phyloP scores from a whole-genome alignment of 2,113 vertebrate species.

The Lagenorhynchus albirostris region DNA sequence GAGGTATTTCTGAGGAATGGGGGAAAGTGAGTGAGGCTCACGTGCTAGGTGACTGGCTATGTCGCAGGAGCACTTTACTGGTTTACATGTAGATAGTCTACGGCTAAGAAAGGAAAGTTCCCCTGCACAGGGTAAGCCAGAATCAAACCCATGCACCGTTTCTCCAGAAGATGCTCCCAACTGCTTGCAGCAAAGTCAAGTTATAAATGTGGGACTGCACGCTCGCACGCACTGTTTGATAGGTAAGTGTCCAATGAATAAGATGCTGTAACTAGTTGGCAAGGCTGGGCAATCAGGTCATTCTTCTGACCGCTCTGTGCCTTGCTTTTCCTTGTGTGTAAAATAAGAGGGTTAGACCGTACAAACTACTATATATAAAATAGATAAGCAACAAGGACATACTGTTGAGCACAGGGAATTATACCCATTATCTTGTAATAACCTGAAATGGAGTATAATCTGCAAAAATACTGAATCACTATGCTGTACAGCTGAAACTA shows the following conservation, averaged over 20 bases:
- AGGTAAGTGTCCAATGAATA: neutral
- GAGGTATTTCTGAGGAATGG: neutral
- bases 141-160: neutral
- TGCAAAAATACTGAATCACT: neutral
- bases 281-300: neutral
- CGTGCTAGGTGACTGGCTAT: neutral
- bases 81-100: neutral
- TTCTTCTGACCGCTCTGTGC: neutral
- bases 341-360: neutral
- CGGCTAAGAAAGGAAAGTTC: neutral
- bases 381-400: neutral
- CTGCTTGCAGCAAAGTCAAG: neutral
- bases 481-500: neutral
- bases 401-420: neutral
- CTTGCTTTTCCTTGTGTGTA: neutral
- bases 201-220: neutral
- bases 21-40: neutral
- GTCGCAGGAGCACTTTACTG: neutral
- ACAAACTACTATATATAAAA: neutral
- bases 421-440: neutral
- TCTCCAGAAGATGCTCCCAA: neutral
- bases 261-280: neutral
- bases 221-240: neutral
- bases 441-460: neutral
- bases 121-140: neutral